These are phyloP conservation scores for Agelaius tricolor DNA, from an alignment of 2,113 vertebrate genomes.

Conservation along the genomic window DNA sequence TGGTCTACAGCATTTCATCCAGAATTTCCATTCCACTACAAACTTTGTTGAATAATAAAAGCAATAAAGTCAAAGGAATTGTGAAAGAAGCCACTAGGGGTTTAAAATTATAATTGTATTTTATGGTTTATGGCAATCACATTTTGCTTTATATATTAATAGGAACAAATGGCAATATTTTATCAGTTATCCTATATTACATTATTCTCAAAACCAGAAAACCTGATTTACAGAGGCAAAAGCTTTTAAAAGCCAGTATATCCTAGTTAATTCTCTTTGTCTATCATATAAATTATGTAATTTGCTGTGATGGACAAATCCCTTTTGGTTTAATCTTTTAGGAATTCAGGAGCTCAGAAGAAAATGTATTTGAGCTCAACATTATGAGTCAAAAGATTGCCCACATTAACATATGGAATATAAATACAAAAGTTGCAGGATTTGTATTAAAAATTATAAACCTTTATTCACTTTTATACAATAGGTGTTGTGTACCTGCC, in stretches of 20 bases:
- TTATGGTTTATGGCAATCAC: background rate
- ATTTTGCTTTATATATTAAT: conserved; percentile 31
- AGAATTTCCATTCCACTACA: background rate
- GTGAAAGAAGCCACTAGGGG: background rate
- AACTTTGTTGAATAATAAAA: background rate
- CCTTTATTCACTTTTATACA: conserved; percentile 27
- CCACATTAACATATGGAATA: conserved; percentile 46
- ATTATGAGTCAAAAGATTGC: conserved; percentile 35
- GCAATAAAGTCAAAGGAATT: background rate
- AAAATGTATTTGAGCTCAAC: conserved; percentile 39
- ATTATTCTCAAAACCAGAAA: conserved; percentile 8
- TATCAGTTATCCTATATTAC: conserved; percentile 19
- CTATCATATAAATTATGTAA: conserved; percentile 48
- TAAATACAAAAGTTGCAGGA: conserved; percentile 38
- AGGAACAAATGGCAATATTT: conserved; percentile 26
- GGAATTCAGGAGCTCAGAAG: conserved; percentile 33
- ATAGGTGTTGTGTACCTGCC: conserved; percentile 1
- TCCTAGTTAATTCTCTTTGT: conserved; percentile 53
- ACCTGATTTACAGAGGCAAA: conserved; percentile 24
- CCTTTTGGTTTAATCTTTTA: conserved; percentile 45
- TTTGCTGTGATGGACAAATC: conserved; percentile 62
- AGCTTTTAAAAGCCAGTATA: conserved; percentile 42
- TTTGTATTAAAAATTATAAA: conserved; percentile 32
- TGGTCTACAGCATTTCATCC: background rate
- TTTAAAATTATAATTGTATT: conserved; percentile 16